These are phyloP conservation scores for Bubo scandiacus DNA, from an alignment of 2,113 vertebrate genomes.

Conservation along the genomic window DNA sequence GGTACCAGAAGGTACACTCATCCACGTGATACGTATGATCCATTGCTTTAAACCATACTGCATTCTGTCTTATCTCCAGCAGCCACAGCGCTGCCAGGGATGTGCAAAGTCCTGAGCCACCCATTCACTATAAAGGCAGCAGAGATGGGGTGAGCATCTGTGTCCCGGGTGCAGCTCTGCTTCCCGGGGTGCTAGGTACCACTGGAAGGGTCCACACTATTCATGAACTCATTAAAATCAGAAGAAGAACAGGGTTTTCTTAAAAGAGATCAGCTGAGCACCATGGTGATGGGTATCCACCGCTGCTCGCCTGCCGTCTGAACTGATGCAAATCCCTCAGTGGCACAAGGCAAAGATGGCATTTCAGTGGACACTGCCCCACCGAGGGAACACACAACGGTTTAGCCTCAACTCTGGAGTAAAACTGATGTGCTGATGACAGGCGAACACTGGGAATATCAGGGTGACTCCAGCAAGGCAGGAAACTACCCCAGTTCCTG, in stretches of 20 bases:
- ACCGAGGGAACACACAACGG: not conserved
- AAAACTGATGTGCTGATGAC: not conserved
- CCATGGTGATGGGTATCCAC: not conserved
- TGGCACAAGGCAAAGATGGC: not conserved
- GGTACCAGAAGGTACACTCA: not conserved
- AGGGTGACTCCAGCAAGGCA: not conserved
- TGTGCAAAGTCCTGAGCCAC: not conserved
- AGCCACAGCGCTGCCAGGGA: not conserved
- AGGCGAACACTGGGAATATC: not conserved
- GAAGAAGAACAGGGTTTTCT: not conserved
- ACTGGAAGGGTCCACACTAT: not conserved
- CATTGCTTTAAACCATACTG: not conserved
- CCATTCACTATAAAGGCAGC: accelerated
- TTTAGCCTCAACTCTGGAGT: not conserved
- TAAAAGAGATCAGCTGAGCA: not conserved
- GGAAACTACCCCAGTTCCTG: not conserved
- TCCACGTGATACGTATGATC: accelerated
- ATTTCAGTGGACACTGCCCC: not conserved
- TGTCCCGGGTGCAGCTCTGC: not conserved
- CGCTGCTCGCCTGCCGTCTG: not conserved
- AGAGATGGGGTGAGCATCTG: accelerated
- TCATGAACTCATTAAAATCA: not conserved
- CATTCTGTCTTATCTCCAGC: not conserved
- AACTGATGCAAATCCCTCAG: not conserved
- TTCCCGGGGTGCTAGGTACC: not conserved